Percentiles rank a stretch among this genome's conserved stretches.
Conservation (phyloP, 2,113 vertebrate species). For the Prionailurus viverrinus region DNA sequence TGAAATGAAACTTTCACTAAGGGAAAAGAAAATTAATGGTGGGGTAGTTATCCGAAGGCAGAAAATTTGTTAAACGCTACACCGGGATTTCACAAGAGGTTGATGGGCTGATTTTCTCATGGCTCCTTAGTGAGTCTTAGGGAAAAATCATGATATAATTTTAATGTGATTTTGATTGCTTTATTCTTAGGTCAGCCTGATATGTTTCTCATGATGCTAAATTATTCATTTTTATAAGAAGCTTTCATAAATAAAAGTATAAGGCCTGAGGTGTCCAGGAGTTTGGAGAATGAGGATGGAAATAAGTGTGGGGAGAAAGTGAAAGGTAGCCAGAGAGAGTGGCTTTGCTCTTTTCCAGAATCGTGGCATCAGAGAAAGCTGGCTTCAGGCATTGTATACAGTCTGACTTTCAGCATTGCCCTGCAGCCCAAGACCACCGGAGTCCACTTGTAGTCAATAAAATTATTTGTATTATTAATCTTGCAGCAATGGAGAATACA, state of each 20-base stretch:
- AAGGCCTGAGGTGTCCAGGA: neutral
- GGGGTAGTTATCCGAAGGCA: conserved; percentile 17
- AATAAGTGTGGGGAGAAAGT: neutral
- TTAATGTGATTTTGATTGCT: conserved; percentile 83
- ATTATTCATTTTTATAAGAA: conserved; percentile 78
- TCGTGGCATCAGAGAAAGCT: neutral
- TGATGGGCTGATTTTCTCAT: conserved; percentile 23
- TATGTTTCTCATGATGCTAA: conserved; percentile 77
- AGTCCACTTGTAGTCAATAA: neutral
- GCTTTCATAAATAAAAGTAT: conserved; percentile 78
- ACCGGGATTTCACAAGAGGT: conserved; percentile 60
- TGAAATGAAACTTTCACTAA: conserved; percentile 24
- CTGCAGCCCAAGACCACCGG: neutral
- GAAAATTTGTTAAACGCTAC: conserved; percentile 61
- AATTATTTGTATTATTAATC: neutral
- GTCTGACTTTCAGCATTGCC: neutral
- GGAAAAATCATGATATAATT: conserved; percentile 72
- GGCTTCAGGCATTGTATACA: rapidly evolving
- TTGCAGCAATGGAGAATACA: neutral
- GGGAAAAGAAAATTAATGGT: neutral
- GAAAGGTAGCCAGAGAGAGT: neutral
- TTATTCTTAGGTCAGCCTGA: conserved; percentile 82
- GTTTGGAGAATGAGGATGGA: neutral
- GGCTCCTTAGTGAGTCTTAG: conserved; percentile 76
- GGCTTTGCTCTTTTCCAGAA: neutral